Conservation (phyloP, 1,140 invertebrate genomes). For the Globodera ellingtonae region DNA sequence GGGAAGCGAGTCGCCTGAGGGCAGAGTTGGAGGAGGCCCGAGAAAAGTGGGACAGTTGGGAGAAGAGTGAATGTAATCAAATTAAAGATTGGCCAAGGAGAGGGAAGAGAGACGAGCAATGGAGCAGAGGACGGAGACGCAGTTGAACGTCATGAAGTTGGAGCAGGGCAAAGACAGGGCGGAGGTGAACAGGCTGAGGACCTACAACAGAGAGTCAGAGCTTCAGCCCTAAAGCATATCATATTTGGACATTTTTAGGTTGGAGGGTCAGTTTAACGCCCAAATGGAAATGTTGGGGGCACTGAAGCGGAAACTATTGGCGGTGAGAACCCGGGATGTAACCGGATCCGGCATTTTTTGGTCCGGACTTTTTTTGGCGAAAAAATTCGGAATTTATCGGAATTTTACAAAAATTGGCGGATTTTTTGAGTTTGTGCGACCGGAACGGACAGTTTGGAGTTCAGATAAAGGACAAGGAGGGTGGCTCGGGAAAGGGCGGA, state of each 20-base stretch:
- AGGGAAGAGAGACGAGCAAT: constrained; percentile 9
- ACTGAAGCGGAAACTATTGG: constrained; percentile 53
- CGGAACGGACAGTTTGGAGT: neutral
- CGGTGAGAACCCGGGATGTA: constrained; percentile 20
- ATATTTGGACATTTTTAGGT: neutral
- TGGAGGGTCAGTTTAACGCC: constrained; percentile 57
- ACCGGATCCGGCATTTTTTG: too few relatives aligned
- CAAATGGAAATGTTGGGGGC: constrained; percentile 60
- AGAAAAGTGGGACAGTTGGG: constrained; percentile 7
- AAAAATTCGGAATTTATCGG: too few relatives aligned
- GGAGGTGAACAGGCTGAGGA: constrained; percentile 46
- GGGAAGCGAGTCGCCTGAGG: constrained; percentile 29
- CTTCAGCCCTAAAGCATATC: neutral
- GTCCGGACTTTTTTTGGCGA: too few relatives aligned
- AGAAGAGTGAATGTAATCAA: neutral
- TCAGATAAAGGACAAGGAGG: constrained; percentile 8
- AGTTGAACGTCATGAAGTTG: constrained; percentile 33
- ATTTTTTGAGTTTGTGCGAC: too few relatives aligned
- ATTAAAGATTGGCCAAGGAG: constrained; percentile 33
- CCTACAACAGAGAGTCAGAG: constrained; percentile 48
- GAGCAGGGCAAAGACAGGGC: constrained; percentile 4
- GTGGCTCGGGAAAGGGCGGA: constrained; percentile 11
- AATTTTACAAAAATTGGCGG: too few relatives aligned
- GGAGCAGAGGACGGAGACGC: constrained; percentile 32
- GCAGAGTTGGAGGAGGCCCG: constrained; percentile 34